Evolutionary conservation across 2,888 invertebrate species (phyloP).

Genomic region (Metallyticus violacea): DNA sequence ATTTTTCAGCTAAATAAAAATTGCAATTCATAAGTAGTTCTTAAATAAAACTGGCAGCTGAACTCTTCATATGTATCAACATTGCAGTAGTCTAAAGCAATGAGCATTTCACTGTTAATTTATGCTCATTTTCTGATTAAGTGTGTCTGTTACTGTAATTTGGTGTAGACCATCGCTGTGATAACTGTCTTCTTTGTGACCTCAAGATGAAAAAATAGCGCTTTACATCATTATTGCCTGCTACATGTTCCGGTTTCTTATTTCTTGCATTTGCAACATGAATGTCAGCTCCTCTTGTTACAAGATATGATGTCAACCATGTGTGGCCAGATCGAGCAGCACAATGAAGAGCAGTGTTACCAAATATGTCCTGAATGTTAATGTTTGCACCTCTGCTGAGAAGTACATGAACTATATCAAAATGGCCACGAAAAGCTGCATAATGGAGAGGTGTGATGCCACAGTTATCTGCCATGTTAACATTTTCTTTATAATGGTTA

Average conservation of each 20-base stretch:
- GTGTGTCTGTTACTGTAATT: neutral
- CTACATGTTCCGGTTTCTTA: neutral
- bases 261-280: neutral
- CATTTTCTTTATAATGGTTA: neutral
- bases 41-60: no score
- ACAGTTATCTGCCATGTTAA: neutral
- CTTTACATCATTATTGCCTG: neutral
- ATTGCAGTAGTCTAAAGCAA: no score
- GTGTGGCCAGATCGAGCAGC: neutral
- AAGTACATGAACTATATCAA: neutral
- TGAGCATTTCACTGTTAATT: no score
- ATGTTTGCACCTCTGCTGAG: neutral
- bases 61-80: no score
- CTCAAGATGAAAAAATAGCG: neutral
- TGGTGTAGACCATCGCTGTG: neutral
- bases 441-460: neutral
- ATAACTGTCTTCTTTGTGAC: neutral
- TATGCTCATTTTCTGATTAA: neutral
- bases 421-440: neutral
- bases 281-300: neutral
- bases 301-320: neutral
- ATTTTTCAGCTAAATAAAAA: no score
- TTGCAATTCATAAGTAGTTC: no score
- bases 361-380: neutral
- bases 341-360: neutral